Evolutionary conservation across 2,888 invertebrate species (phyloP), one percentile per base, ranked within the genome.

Genomic region (Philopedon plagiatum): DNA sequence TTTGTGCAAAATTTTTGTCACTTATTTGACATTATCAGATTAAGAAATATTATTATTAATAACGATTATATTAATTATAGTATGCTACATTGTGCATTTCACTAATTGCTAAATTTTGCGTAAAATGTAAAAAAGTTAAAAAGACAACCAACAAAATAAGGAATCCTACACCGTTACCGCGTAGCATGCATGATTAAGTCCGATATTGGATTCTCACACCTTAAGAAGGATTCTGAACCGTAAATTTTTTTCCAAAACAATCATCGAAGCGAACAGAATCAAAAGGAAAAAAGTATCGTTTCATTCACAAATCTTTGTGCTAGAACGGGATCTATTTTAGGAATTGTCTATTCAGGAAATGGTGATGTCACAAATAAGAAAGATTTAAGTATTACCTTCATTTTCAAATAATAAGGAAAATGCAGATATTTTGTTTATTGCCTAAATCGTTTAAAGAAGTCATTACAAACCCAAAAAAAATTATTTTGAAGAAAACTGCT

Each of bases 191-290:
- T 81, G 81, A 81, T 81, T 81, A 80, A 74, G 76, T 79, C 79
- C 75, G 78, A 79, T 79, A 81, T 80, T 80, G 79, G 78, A 76
- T 81, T 81, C 81, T 81, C 81, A 81, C 82, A 82, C 81, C 80
- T 81, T 76, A 77, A 79, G 76, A 77, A 76, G 77, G 77, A 76
- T 75, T 73, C 75, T 70, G 78, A 78, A 78, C 80, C 77, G 79
- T 79, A 79, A 76, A n/a, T 74, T 75, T 79, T 78, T 74, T 74
- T 75, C 71, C 62, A 72, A 75, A 69, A 73, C 74, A 73, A 75
- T 75, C 78, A 79, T 76, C 75, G 77, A 77, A 80, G 77, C 78
- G 78, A 78, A 75, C 77, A 79, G 76, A 75, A 76, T 75, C 66
- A 73, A 68, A 72, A 71, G 49, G 64, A 76, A 78, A 79, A n/a